Evolutionary conservation across 2,888 invertebrate species (phyloP), one percentile per base, ranked within the genome.

Genomic region (Pristionchus exspectatus): DNA sequence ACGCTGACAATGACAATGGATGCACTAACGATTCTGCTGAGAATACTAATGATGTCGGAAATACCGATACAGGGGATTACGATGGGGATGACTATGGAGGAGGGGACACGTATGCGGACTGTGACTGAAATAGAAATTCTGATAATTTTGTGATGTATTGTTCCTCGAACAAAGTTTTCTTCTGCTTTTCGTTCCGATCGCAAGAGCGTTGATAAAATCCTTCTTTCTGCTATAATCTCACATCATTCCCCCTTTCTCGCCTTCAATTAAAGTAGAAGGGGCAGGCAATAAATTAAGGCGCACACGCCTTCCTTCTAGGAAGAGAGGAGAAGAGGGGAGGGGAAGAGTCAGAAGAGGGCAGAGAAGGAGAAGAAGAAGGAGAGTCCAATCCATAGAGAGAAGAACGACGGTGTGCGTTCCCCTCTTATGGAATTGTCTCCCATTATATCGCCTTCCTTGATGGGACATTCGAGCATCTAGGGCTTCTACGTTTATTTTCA

Each of bases 371-470:
- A 24, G 24, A 66, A 27, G 27, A 27, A 66, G 27, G 27, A 66
- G 4, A 66, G 59, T 59, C 66, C n/a, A 66, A 66, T 66, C 66
- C 66, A 66, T 66, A 66, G 66, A 24, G 66, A 66, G 66, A 66
- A 66, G 66, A 63, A 24, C 10, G 59, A 59, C 59, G 59, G 59
- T 59, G 59, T 59, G 59, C 59, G 21, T 59, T 24, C 59, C 56
- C 56, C 18, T 59, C 59, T 59, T 59, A 59, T 21, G 59, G 59
- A 59, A 59, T 59, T 59, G 21, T 59, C 24, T 24, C 27, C 66
- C 66, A 24, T 66, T 66, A 12, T 12, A 27, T 27, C 24, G 27
- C 24, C 66, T 66, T 7, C 9, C 66, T 66, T 66, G 12, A n/a
- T 27, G 12, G n/a, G 5, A n/a, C 27, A 66, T n/a, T 66, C 63